Conservation (phyloP, 2,113 vertebrate genomes). For the Melanocharis versteri region DNA sequence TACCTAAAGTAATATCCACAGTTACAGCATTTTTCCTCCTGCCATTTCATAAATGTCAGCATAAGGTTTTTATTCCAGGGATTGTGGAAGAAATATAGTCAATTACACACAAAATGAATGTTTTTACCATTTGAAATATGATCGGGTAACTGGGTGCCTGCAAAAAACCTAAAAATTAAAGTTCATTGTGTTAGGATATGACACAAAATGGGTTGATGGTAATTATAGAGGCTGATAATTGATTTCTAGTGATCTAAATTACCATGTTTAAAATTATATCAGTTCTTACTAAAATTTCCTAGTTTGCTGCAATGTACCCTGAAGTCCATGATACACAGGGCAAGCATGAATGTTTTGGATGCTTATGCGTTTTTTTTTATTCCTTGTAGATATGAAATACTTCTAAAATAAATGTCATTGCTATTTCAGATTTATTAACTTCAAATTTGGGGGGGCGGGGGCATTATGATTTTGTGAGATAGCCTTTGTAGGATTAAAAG, state of each 20-base stretch:
- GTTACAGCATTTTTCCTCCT: background rate
- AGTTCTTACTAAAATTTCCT: background rate
- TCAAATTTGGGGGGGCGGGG: rapidly evolving
- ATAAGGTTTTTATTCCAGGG: slow-evolving; percentile 36
- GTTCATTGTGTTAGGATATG: background rate
- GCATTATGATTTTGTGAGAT: background rate
- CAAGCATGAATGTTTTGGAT: background rate
- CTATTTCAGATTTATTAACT: background rate
- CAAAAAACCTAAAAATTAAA: background rate
- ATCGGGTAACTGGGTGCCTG: background rate
- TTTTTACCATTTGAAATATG: background rate
- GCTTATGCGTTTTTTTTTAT: background rate
- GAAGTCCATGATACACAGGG: background rate
- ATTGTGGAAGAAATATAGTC: background rate
- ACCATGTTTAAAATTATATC: background rate
- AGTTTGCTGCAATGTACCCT: background rate
- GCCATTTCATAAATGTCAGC: slow-evolving; percentile 48
- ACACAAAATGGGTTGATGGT: background rate
- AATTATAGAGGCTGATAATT: background rate
- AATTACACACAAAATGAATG: background rate
- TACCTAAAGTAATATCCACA: background rate
- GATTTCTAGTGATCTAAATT: background rate
- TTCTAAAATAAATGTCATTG: background rate
- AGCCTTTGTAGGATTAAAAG: background rate
- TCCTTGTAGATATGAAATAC: background rate